Evolutionary conservation across 2,797 vertebrate genomes (phyloP), one percentile per base, ranked within the genome.

Genomic region (Thalassophryne amazonica): DNA sequence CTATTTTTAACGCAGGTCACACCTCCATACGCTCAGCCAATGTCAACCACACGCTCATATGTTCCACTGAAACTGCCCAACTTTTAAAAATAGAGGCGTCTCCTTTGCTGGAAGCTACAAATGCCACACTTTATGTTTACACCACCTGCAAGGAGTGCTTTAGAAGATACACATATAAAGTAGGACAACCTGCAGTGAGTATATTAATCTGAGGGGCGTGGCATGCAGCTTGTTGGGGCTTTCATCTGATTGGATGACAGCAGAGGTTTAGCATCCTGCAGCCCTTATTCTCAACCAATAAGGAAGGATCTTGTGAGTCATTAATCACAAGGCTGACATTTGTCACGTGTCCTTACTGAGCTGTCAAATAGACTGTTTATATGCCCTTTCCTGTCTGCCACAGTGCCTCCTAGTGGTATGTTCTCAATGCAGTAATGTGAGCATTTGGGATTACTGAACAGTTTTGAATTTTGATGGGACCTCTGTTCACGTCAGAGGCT

Each of bases 1-100:
- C 62, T 86, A 85, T 85, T 80, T 82, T 76, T 83, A 78, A 35
- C 60, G 48, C 14, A 41, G 18, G 51, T 42, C 48, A 37, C 29
- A 66, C 58, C 37, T 69, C 46, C 41, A 59, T 40, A 30, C 36
- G 16, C 31, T 54, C 22, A 60, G 25, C 25, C 33, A 16, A 27
- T 41, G 14, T 45, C 41, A 20, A 40, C 48, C n/a, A 9, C 27
- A 22, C 22, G 31, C 25, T 31, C 28, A 13, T 36, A 39, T 10
- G 33, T 12, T 38, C 15, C 30, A 17, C 4, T 42, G 5, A 31
- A 46, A 19, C 35, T 7, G 18, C 28, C n/a, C n/a, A n/a, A n/a
- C n/a, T n/a, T n/a, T n/a, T n/a, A n/a, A n/a, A n/a, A n/a, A n/a
- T n/a, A n/a, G n/a, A n/a, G n/a, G n/a, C n/a, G n/a, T n/a, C n/a